Base-by-base conservation (phyloP, 2,888 invertebrate species). In the Idaea dimidiata region DNA sequence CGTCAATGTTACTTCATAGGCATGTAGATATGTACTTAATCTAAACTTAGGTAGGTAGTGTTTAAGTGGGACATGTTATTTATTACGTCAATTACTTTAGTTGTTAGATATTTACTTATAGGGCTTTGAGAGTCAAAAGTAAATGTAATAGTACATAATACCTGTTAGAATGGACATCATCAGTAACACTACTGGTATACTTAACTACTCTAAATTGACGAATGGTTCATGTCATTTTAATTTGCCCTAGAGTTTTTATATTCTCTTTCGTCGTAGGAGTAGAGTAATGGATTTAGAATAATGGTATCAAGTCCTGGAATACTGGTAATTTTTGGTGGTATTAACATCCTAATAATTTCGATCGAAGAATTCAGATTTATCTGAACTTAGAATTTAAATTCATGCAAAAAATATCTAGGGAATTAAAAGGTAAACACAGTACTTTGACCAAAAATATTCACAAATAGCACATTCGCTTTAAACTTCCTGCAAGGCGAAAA, bases 1-100 rank as follows among this genome's bases (percentile, higher is more conserved):
- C 65, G 68, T 68, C 70, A 71, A 66, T 62, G 63, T 43, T 43
- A 43, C 43, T 43, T 43, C 8, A 43, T 43, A 43, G 8, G 43
- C 10, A 43, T 1, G 10, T 43, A 33, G 1, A 7, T 33, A 43
- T 43, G 43, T 43, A 43, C 43, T 43, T 43, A 43, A 43, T 43
- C 54, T 55, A 55, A 55, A 16, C 17, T 55, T 55, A 55, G 54
- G 17, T 55, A 55, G 14, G 43, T 43, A 43, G 43, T 43, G 43
- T 43, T 43, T 43, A 43, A 43, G 43, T 43, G 43, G 43, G 43
- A 55, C 54, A 55, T 55, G 17, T 55, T 55, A 16, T 17, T 55
- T 6, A 55, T 55, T 55, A 17, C 17, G 54, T 55, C 17, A 16
- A 17, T 55, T 16, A 55, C n/a, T 8, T 55, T n/a, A 16, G 4